Conservation (phyloP, 2,797 vertebrate genomes). For the Ctenopoma kingsleyae region DNA sequence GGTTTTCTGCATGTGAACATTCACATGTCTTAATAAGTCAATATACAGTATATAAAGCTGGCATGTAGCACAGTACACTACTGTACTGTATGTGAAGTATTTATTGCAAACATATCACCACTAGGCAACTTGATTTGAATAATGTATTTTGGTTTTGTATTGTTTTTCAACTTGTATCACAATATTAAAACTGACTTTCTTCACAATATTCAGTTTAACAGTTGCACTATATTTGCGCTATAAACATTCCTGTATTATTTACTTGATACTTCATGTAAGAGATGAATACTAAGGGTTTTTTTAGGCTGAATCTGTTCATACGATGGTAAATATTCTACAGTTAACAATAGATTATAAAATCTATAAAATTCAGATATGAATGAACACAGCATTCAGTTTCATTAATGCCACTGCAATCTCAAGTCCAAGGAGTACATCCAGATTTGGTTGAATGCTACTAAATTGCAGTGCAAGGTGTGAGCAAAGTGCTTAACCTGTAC, state of each 20-base stretch:
- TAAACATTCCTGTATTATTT: neutral
- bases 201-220: neutral
- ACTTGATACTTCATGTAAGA: neutral
- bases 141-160: neutral
- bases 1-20: constrained; percentile 3
- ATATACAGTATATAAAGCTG: neutral
- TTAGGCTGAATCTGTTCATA: neutral
- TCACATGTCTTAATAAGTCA: neutral
- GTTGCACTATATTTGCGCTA: too few species aligned
- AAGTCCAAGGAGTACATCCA: neutral
- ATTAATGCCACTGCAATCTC: neutral
- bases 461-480: neutral
- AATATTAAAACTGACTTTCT: neutral
- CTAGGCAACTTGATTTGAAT: neutral
- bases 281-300: neutral
- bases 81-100: neutral
- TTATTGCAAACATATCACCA: neutral
- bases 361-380: too few species aligned
- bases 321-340: neutral
- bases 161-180: neutral
- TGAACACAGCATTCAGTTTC: neutral
- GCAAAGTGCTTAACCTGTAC: neutral
- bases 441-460: neutral
- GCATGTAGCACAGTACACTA: neutral
- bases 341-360: neutral